phyloP scores from a whole-genome alignment of 2,797 vertebrate species.

The Triplophysa bombifrons region DNA sequence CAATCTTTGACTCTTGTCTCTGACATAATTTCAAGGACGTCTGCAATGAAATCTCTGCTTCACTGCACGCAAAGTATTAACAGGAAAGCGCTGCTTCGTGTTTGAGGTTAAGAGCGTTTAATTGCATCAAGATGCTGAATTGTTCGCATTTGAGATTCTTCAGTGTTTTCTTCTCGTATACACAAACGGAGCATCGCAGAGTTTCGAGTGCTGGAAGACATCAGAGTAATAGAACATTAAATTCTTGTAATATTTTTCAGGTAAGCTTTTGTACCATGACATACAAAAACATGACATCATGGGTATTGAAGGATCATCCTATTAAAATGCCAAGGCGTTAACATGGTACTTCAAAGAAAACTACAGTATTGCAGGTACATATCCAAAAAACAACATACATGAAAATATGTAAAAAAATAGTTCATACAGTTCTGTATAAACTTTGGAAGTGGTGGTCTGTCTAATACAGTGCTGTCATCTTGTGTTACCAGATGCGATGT shows the following conservation, averaged over 20 bases:
- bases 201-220: not conserved
- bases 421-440: no score
- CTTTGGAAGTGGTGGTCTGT: no score
- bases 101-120: not conserved
- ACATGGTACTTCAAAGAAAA: no score
- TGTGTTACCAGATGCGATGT: no score
- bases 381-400: no score
- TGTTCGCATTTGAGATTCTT: not conserved
- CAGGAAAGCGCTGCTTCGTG: constrained; percentile 9
- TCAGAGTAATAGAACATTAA: not conserved
- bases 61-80: constrained; percentile 2
- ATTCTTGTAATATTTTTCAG: not conserved
- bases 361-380: no score
- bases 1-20: constrained; percentile 25
- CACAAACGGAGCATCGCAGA: not conserved
- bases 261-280: not conserved
- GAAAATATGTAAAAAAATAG: no score
- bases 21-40: constrained; percentile 19
- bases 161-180: not conserved
- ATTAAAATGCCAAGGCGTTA: no score
- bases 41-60: constrained; percentile 4
- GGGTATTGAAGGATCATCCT: no score
- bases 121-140: constrained; percentile 11
- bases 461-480: no score
- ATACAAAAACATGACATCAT: not conserved